phyloP scores from a whole-genome alignment of 2,113 vertebrate genomes.

The Puffinus mauretanicus region DNA sequence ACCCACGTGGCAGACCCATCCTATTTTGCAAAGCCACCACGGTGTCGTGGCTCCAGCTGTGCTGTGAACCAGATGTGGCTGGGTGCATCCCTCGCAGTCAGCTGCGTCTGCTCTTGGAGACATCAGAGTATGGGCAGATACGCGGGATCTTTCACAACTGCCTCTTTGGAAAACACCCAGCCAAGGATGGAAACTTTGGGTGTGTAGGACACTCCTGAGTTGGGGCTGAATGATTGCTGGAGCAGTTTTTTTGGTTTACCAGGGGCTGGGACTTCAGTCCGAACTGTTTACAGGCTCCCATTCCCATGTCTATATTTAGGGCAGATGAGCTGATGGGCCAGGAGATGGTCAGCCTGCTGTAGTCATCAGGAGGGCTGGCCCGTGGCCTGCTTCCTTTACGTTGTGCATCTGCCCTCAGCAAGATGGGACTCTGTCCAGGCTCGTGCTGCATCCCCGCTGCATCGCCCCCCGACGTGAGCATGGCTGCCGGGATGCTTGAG shows the following conservation, averaged over 20 bases:
- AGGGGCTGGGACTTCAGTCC: not conserved
- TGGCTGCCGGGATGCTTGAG: not conserved
- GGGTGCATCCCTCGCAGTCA: not conserved
- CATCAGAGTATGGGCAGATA: not conserved
- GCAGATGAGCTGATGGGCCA: not conserved
- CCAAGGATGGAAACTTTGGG: not conserved
- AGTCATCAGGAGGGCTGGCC: not conserved
- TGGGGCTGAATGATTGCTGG: not conserved
- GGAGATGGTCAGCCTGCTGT: not conserved
- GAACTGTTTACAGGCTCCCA: not conserved
- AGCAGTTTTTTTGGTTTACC: not conserved
- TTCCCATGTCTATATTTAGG: not conserved
- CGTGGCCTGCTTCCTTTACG: not conserved
- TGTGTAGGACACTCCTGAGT: not conserved
- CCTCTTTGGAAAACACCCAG: not conserved
- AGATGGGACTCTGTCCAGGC: not conserved
- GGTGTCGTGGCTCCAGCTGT: not conserved
- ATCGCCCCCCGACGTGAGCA: rapidly evolving
- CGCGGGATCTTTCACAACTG: not conserved
- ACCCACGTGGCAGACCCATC: rapidly evolving
- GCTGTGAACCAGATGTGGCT: not conserved
- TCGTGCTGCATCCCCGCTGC: rapidly evolving
- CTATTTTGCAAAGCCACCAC: too few relatives aligned
- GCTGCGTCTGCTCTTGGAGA: not conserved
- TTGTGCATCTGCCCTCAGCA: not conserved